Evolutionary conservation across 2,113 vertebrate species (phyloP).

Genomic region (Carassius gibelio): DNA sequence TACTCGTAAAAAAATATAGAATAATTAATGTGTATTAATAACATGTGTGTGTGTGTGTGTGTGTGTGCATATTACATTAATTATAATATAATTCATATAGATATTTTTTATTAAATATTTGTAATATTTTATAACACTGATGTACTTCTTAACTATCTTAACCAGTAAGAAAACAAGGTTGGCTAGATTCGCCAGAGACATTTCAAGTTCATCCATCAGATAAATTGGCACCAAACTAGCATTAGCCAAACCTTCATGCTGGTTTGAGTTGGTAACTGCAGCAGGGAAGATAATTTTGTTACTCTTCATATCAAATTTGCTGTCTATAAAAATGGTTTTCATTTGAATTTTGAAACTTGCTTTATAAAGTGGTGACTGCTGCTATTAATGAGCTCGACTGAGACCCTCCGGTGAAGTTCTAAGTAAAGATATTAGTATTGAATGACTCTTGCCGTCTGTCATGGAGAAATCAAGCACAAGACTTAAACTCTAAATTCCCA

Average conservation of each 20-base stretch:
- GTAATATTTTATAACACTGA: too few species aligned
- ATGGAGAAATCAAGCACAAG: background rate
- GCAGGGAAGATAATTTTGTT: background rate
- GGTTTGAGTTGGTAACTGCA: background rate
- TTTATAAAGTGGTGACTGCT: slow-evolving; percentile 5
- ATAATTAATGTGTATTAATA: too few species aligned
- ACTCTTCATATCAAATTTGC: background rate
- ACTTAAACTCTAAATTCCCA: background rate
- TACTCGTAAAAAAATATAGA: too few species aligned
- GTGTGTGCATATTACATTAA: too few species aligned
- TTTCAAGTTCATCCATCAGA: background rate
- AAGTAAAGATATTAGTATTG: background rate
- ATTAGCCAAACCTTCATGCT: background rate
- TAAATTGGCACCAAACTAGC: background rate
- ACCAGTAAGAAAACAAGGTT: background rate
- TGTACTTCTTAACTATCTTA: background rate
- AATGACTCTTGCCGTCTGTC: background rate
- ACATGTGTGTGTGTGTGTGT: too few species aligned
- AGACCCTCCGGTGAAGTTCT: background rate
- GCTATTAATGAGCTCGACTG: background rate
- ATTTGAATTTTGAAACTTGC: background rate
- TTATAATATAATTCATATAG: too few species aligned
- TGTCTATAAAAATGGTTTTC: background rate
- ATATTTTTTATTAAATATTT: too few species aligned
- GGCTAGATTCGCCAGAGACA: background rate